Base-by-base conservation (phyloP, 2,113 vertebrate genomes). In the Pangasianodon gigas region DNA sequence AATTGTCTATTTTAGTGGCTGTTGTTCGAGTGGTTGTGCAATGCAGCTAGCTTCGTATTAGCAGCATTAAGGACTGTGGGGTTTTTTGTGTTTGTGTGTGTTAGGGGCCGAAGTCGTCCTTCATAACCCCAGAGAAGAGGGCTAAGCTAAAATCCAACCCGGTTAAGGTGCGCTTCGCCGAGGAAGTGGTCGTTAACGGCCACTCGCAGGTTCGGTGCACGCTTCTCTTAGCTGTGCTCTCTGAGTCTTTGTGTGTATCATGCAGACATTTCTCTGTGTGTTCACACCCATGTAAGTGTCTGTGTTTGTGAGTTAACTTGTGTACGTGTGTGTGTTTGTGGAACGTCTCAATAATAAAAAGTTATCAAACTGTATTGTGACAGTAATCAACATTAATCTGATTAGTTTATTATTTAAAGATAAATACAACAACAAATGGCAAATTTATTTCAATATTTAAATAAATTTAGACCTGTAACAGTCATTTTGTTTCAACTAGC, bases 91-190 rank as follows among this genome's bases (percentile, higher is more conserved):
- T 69, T 51, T 46, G 10, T 85, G 0, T 81, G 92, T 89, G 54
- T 0, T 93, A 99, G 98, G 97, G 98, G 46, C 98, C 98, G 14
- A 99, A 99, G 91, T 99, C 98, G 0, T 99, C 98, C 0, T 99
- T 99, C 93, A 97, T 99, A 90, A 99, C 98, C 0, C 98, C 96
- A 0, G 98, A 99, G 95, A 99, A 99, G 95, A 96, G 97, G 91
- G 98, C 98, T 46, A 97, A 97, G 92, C 96, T 99, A 79, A 97
- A 96, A 92, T 98, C 96, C 79, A 99, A 99, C 93, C 98, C 98
- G 0, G 97, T 99, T 46, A 99, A 99, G 93, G 98, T 99, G 83
- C 97, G 95, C 65, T 99, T 99, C 24, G 98, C 98, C 1, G 97
- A 99, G 92, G 98, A 99, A 90, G 98, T 99, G 87, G 96, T 98